Evolutionary conservation across 2,888 invertebrate genomes (phyloP), one percentile per base, ranked within the genome.

Genomic region (Drosophila imparisetae): DNA sequence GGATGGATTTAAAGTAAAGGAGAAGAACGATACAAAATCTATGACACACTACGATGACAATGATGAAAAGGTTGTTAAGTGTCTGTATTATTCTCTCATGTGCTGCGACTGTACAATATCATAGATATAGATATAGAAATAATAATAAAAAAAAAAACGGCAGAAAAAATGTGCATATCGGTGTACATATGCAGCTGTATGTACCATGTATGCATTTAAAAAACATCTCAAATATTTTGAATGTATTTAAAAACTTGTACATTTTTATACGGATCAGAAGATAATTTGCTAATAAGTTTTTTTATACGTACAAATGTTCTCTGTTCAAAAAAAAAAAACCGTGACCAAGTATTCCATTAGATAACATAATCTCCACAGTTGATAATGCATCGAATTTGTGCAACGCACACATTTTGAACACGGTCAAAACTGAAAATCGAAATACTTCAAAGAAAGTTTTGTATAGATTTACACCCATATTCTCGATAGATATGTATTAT

Each of bases 21-120:
- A 63, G 11, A 74, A 67, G 30, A 83, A 79, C 49, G 81, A 85
- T 53, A 69, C 66, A 52, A 70, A 78, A 7, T 63, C 67, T 13
- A 72, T 78, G 57, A 66, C 80, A 50, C 48, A 34, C 7, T 78
- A 83, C 21, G 84, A 88, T 27, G 85, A 83, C 45, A 71, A 78
- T 36, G 92, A 93, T 62, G 92, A 93, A 38, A 92, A 92, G 66
- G 86, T 92, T 45, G 92, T 93, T 21, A 93, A 92, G 76, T 93
- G 93, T 82, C 86, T 93, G 29, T 93, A 93, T 75, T 92, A 92
- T 75, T 91, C 93, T 38, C 84, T 93, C 45, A 92, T 93, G 92
- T 93, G 93, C 85, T 93, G 93, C 85, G 93, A 93, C 74, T 93
- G 93, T 81, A 86, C 92, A 75, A 93, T 93, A 80, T 92, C 92